A percentile compares a stretch with the other conserved stretches of the same genome.
These are phyloP conservation scores for Camponotus floridanus DNA, from an alignment of 1,140 invertebrate genomes.

Conservation along the genomic window DNA sequence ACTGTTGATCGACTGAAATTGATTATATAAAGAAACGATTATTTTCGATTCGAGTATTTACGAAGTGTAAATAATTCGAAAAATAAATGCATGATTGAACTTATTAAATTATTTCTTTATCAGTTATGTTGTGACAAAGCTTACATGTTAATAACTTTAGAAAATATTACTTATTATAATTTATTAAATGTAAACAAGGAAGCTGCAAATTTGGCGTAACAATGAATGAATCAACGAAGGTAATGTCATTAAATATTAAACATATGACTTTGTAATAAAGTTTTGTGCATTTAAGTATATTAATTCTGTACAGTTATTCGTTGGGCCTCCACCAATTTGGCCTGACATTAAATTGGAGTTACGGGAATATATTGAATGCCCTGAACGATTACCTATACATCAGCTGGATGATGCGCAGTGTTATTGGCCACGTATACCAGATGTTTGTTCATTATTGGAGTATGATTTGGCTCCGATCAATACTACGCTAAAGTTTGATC, in stretches of 20 bases:
- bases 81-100: not conserved
- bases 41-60: not conserved
- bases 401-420: constrained; percentile 87
- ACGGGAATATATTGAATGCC: constrained; percentile 87
- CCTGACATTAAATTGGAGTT: constrained; percentile 87
- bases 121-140: not conserved
- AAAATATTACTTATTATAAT: not conserved
- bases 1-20: not conserved
- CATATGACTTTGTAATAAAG: not conserved
- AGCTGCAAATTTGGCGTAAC: not conserved
- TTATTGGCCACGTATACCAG: constrained; percentile 87
- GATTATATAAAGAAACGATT: not conserved
- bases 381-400: constrained; percentile 89
- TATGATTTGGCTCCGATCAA: constrained; percentile 85
- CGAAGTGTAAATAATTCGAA: not conserved
- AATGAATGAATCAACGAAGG: constrained; percentile 16
- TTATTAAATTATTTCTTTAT: not conserved
- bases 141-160: constrained; percentile 1
- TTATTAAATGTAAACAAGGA: constrained; percentile 10
- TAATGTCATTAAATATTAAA: constrained; percentile 28
- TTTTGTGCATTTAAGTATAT: not conserved
- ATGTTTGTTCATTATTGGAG: constrained; percentile 86
- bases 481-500: constrained; percentile 88
- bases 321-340: constrained; percentile 87
- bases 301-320: constrained; percentile 79